Base-by-base conservation (phyloP, 2,113 vertebrate genomes). In the Collichthys lucidus region DNA sequence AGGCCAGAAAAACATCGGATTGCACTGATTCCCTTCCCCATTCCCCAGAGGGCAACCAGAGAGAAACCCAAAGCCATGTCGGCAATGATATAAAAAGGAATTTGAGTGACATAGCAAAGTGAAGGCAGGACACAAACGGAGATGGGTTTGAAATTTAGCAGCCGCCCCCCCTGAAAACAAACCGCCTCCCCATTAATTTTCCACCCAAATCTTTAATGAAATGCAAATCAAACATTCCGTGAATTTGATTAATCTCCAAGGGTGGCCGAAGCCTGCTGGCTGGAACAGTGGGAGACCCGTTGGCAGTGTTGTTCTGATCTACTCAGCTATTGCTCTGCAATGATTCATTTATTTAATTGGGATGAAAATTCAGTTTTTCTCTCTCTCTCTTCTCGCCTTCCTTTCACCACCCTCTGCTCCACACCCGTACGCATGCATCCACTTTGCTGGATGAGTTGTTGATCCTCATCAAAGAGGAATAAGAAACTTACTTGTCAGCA, bases 201-300 rank as follows among this genome's bases (percentile, higher is more conserved):
- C 79, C 75, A 40, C 55, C 80, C 73, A 76, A 88, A 88, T 87
- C 42, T 88, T 84, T 92, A 93, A 93, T 92, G 89, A 91, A 92
- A 93, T 95, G 91, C 82, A 92, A 93, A 94, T 92, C 89, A 92
- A 92, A 90, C 86, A 82, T 86, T 89, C 79, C 56, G 19, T 85
- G 87, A 91, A 91, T 92, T 85, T 89, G 91, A 93, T 94, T 91
- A 93, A 92, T 91, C 93, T 87, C 92, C 42, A 50, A 89, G 85
- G 92, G 91, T 88, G 90, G 90, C 83, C 66, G 24, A 55, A 68
- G 85, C 89, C 90, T 71, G 92, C 89, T 87, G 90, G 73, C 87
- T 85, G 73, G 49, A 90, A 82, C 91, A 85, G 91, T 82, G 70
- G 89, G 94, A 83, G 77, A 84, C 82, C 87, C 55, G 79, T 83